Evolutionary conservation across 2,797 vertebrate species (phyloP).

Genomic region (Takifugu ocellatus): DNA sequence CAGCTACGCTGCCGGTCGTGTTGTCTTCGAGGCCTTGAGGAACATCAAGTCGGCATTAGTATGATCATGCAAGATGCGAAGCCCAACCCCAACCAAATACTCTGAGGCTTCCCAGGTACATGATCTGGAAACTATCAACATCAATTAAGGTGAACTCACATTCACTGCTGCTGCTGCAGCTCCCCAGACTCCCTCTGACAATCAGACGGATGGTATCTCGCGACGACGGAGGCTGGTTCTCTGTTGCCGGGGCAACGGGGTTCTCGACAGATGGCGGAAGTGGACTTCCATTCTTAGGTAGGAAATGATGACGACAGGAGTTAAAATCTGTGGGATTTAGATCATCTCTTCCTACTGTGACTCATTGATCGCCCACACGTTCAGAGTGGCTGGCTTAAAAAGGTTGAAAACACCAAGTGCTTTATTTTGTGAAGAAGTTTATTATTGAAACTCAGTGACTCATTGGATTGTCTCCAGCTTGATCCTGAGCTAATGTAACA

Average conservation of each 20-base stretch:
- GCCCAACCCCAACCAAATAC: no score
- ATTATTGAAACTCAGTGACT: conserved; percentile 34
- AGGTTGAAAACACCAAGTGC: conserved; percentile 52
- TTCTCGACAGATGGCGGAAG: conserved; percentile 80
- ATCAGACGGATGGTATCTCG: conserved; percentile 95
- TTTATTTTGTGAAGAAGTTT: conserved; percentile 33
- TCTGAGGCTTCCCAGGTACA: no score
- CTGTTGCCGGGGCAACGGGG: conserved; percentile 77
- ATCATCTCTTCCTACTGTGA: conserved; percentile 55
- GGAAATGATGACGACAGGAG: conserved; percentile 50
- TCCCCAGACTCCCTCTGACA: conserved; percentile 95
- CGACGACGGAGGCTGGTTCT: conserved; percentile 78
- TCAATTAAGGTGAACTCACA: conserved; percentile 77
- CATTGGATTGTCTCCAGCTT: conserved; percentile 37
- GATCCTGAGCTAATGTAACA: conserved; percentile 19
- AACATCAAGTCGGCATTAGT: conserved; percentile 12
- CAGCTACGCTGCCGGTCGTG: conserved; percentile 90
- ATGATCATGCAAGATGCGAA: not conserved
- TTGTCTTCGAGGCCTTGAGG: conserved; percentile 89
- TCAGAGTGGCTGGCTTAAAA: conserved; percentile 33
- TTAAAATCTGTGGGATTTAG: conserved; percentile 46
- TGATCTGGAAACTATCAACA: no score
- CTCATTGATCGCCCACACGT: conserved; percentile 54
- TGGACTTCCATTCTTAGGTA: conserved; percentile 77
- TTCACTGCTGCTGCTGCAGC: conserved; percentile 97